Conservation (phyloP, 2,888 invertebrate genomes). For the Callyntrura sp. region DNA sequence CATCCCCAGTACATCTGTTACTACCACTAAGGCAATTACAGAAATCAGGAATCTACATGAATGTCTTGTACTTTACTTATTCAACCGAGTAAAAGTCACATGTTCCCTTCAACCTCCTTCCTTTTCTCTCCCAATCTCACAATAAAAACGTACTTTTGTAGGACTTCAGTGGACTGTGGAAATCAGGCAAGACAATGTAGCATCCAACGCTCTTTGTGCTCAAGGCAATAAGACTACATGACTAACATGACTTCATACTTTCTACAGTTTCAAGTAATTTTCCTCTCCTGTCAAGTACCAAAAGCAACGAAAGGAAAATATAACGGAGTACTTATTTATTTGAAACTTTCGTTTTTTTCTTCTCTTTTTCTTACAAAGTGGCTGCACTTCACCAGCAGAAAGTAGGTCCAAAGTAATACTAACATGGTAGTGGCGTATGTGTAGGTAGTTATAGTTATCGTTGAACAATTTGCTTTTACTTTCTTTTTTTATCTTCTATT, state of each 20-base stretch:
- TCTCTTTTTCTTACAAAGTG: not conserved
- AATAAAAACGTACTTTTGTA: not conserved
- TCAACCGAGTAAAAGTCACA: not conserved
- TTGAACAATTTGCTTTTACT: slow-evolving; percentile 12
- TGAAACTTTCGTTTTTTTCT: not conserved
- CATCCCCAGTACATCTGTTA: not conserved
- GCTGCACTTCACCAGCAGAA: not conserved
- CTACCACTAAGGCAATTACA: no score
- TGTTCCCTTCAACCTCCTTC: not conserved
- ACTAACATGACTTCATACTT: not conserved
- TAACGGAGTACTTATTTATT: not conserved
- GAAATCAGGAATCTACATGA: not conserved
- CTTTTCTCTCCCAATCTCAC: slow-evolving; percentile 7
- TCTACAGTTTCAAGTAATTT: not conserved
- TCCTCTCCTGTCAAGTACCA: slow-evolving; percentile 22
- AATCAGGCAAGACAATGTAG: not conserved
- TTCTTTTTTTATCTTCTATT: not conserved
- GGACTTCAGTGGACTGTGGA: not conserved
- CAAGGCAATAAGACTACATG: not conserved
- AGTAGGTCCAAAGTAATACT: not conserved
- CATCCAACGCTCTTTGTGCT: not conserved
- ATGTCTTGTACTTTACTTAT: slow-evolving; percentile 14
- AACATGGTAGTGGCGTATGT: not conserved
- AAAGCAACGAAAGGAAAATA: not conserved
- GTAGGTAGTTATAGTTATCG: not conserved